These are phyloP conservation scores for Orcinus orca DNA, from an alignment of 2,113 vertebrate species.

Conservation along the genomic window DNA sequence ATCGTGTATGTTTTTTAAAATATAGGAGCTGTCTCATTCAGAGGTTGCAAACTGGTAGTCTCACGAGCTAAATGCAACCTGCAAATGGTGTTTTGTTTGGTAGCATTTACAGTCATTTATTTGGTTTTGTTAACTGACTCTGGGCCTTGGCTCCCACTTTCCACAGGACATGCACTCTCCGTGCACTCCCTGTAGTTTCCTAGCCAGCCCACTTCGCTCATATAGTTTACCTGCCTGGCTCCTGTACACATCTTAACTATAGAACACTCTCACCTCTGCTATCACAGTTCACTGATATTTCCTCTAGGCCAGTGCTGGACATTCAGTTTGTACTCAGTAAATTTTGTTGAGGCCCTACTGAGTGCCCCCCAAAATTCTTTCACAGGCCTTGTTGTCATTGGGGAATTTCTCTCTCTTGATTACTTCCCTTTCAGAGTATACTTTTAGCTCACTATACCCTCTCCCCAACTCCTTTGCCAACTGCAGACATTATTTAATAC, in stretches of 20 bases:
- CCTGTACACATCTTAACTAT: neutral
- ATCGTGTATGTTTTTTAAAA: neutral
- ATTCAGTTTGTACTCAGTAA: neutral
- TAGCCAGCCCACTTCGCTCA: neutral
- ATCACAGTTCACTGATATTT: neutral
- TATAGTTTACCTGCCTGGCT: neutral
- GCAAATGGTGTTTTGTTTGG: neutral
- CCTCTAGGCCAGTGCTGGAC: no score
- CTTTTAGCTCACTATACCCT: neutral
- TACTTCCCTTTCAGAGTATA: neutral
- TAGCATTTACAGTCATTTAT: neutral
- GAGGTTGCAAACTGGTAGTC: neutral
- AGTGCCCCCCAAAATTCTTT: neutral
- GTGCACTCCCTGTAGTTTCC: neutral
- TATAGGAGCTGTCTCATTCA: neutral
- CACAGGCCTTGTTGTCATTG: neutral
- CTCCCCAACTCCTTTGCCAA: neutral
- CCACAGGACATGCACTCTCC: neutral
- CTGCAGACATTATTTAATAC: neutral
- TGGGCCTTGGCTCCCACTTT: neutral
- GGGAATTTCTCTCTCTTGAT: no score
- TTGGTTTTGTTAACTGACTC: neutral
- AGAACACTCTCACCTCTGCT: neutral
- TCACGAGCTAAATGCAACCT: neutral
- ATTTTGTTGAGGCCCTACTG: neutral